These are phyloP conservation scores for Triplophysa bombifrons DNA, from an alignment of 2,797 vertebrate genomes.

Conservation along the genomic window DNA sequence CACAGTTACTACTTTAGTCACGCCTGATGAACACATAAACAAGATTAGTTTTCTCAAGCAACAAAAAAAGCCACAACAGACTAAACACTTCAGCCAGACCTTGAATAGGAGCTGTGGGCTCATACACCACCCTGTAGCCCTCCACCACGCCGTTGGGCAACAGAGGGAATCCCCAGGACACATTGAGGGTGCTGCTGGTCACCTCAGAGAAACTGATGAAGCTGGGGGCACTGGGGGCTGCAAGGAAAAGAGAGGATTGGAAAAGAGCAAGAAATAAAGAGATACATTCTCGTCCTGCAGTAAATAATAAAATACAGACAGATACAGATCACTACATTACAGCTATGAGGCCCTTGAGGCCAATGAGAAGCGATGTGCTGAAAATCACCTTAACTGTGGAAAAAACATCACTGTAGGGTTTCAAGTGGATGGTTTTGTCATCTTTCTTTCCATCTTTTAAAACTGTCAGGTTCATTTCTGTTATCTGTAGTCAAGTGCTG, in stretches of 20 bases:
- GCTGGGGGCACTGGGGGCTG: constrained; percentile 89
- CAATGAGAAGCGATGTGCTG: neutral
- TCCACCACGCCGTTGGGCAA: constrained; percentile 90
- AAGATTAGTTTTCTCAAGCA: constrained; percentile 23
- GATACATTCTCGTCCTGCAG: neutral
- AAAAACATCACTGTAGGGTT: neutral
- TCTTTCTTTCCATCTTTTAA: neutral
- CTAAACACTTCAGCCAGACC: constrained; percentile 68
- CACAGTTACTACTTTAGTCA: constrained; percentile 94
- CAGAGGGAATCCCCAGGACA: constrained; percentile 90
- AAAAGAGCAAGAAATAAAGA: constrained; percentile 13
- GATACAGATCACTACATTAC: neutral
- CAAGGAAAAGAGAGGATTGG: neutral
- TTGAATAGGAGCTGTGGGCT: constrained; percentile 87
- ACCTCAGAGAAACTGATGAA: constrained; percentile 91
- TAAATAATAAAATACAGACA: neutral
- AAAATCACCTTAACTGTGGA: neutral
- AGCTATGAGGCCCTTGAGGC: neutral
- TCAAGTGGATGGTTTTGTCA: neutral
- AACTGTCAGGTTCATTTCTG: neutral
- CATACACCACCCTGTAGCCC: constrained; percentile 92
- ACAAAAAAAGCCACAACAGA: neutral
- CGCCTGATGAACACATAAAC: constrained; percentile 74
- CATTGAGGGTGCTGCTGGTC: constrained; percentile 88
- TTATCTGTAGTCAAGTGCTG: neutral